These are phyloP conservation scores for Apostichopus leukothele DNA, from an alignment of 53 echinoderm and acorn worm species.

Conservation along the genomic window DNA sequence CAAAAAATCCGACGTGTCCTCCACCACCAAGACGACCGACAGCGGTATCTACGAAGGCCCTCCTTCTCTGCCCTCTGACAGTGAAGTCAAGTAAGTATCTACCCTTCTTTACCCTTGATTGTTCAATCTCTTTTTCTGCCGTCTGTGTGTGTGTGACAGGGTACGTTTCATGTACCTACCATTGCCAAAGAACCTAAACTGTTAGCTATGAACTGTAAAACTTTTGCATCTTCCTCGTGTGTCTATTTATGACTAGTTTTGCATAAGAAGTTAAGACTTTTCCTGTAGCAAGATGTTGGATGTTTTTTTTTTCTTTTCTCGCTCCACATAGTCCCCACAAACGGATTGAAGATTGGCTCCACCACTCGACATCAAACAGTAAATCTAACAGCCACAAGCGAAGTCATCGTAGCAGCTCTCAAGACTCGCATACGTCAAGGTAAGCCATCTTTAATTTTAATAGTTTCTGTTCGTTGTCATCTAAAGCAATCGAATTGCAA, in stretches of 20 bases:
- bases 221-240: too few species aligned
- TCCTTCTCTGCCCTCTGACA: slow-evolving; percentile 90
- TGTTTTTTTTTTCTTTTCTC: background rate
- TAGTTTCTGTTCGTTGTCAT: too few species aligned
- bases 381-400: slow-evolving; percentile 1
- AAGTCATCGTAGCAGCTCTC: slow-evolving; percentile 5
- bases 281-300: too few species aligned
- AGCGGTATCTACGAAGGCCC: slow-evolving; percentile 97
- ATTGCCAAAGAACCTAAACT: too few species aligned
- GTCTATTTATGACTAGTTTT: too few species aligned
- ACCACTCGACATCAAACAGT: slow-evolving; percentile 16
- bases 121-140: too few species aligned
- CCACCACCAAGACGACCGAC: slow-evolving; percentile 92
- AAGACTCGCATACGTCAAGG: slow-evolving; percentile 24
- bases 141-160: too few species aligned
- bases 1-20: slow-evolving; percentile 85
- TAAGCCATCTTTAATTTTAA: background rate
- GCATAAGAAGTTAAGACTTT: too few species aligned
- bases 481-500: too few species aligned
- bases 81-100: slow-evolving; percentile 31
- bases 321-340: background rate
- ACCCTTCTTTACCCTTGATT: too few species aligned
- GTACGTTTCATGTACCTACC: too few species aligned
- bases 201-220: too few species aligned
- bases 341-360: slow-evolving; percentile 26